phyloP scores from a whole-genome alignment of 2,888 invertebrate genomes.

The Smittia aterrima region DNA sequence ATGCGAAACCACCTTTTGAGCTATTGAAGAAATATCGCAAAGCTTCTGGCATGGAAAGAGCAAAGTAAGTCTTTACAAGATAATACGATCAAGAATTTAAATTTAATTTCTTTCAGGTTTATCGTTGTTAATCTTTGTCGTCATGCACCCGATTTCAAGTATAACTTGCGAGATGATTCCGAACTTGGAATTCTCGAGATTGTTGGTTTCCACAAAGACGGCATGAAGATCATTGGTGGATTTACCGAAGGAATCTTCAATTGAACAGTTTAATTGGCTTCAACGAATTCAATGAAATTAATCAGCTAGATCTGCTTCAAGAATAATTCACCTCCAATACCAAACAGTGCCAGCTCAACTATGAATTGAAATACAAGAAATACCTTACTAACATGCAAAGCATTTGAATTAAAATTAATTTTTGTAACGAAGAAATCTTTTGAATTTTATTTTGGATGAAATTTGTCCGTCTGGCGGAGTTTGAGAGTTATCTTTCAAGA shows the following conservation, averaged over 20 bases:
- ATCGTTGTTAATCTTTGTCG: constrained; percentile 26
- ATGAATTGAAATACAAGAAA: too few species aligned
- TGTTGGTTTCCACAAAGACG: background rate
- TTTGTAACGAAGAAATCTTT: too few species aligned
- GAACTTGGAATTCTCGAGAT: constrained; percentile 31
- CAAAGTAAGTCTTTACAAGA: constrained; percentile 34
- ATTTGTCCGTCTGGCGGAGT: too few species aligned
- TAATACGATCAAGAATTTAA: background rate
- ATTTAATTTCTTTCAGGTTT: background rate
- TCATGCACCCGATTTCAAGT: constrained; percentile 2
- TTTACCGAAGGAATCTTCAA: background rate
- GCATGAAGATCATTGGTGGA: background rate
- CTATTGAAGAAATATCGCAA: constrained; percentile 23
- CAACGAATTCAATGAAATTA: too few species aligned
- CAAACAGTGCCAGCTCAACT: background rate
- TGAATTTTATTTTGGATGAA: too few species aligned
- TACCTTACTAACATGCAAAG: too few species aligned
- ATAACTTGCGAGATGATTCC: background rate
- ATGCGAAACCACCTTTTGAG: background rate
- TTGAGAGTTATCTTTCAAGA: too few species aligned
- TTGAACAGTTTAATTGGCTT: too few species aligned
- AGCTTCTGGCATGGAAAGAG: constrained; percentile 14
- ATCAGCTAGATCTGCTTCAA: too few species aligned
- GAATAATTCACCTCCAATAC: background rate
- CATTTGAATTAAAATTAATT: too few species aligned